Evolutionary conservation across 2,888 invertebrate species (phyloP), one percentile per base, ranked within the genome.

Genomic region (Dioctria linearis): DNA sequence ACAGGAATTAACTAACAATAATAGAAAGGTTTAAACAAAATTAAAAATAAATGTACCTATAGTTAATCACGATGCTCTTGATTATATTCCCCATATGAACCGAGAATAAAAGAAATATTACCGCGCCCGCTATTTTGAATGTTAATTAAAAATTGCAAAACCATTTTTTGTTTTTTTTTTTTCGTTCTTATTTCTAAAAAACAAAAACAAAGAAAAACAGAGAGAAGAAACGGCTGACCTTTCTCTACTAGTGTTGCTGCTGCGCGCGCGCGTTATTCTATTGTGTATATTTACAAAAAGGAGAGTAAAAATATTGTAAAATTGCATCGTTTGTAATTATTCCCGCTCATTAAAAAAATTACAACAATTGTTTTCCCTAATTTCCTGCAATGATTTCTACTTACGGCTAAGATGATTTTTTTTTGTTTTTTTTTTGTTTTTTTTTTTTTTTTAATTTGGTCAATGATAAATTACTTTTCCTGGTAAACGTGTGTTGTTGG

Each of bases 311-410:
- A 49, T 76, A 63, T 63, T 76, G 61, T 63, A 76, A 76, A 76
- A 76, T 76, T 76, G 76, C 76, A 76, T 61, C 63, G 40, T 61
- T 76, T 42, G 57, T 75, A 39, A 39, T 75, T 13, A 25, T 75
- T 49, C 37, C 25, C 25, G 25, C 2, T 61, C 51, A 9, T 76
- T 76, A 46, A 25, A 25, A n/a, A 25, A 76, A 76, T 76, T 76
- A 76, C 76, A 25, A 25, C 25, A 76, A 63, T 49, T 63, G 76
- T 63, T 63, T 76, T 76, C 63, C 76, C 76, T 76, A 76, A 63
- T 76, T 66, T 76, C 63, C 76, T 76, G 76, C 61, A 61, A 76
- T 76, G 76, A 76, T 76, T 61, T 76, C 76, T 76, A 76, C 76
- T 76, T 76, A 76, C 49, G 39, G 13, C 76, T 76, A 76, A 76